phyloP scores from a whole-genome alignment of 2,113 vertebrate genomes.

The Nymphicus hollandicus region DNA sequence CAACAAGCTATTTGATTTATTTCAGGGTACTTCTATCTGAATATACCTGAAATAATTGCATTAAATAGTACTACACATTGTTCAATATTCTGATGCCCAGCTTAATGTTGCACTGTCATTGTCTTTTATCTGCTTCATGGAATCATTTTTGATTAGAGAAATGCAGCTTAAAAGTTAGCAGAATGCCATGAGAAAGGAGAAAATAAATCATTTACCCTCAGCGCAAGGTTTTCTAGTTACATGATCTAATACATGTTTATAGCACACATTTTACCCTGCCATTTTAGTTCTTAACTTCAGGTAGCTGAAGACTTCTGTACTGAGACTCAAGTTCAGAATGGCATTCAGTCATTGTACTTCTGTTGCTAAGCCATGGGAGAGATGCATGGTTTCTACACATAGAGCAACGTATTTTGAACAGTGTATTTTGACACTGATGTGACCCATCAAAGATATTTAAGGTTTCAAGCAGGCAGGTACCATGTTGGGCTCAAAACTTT shows the following conservation, averaged over 20 bases:
- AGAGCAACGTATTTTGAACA: background rate
- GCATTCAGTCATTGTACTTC: background rate
- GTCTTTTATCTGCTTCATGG: background rate
- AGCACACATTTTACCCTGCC: background rate
- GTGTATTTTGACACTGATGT: background rate
- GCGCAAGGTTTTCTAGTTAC: background rate
- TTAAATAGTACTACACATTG: background rate
- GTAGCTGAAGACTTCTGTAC: background rate
- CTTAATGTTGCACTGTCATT: background rate
- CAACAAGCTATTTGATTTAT: background rate
- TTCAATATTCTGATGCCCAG: background rate
- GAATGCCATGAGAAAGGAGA: background rate
- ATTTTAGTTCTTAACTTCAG: background rate
- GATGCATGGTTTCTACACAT: background rate
- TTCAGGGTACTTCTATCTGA: background rate
- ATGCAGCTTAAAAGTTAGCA: background rate
- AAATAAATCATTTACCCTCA: background rate
- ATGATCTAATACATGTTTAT: background rate
- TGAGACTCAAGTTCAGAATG: background rate
- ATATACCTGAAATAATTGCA: background rate
- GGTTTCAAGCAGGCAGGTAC: background rate
- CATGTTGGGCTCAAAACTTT: background rate
- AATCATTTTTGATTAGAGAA: background rate
- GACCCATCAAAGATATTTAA: background rate
- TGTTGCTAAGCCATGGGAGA: background rate